These are phyloP conservation scores for Drosophila hawaiiensis DNA, from an alignment of 2,888 invertebrate genomes.

Conservation along the genomic window DNA sequence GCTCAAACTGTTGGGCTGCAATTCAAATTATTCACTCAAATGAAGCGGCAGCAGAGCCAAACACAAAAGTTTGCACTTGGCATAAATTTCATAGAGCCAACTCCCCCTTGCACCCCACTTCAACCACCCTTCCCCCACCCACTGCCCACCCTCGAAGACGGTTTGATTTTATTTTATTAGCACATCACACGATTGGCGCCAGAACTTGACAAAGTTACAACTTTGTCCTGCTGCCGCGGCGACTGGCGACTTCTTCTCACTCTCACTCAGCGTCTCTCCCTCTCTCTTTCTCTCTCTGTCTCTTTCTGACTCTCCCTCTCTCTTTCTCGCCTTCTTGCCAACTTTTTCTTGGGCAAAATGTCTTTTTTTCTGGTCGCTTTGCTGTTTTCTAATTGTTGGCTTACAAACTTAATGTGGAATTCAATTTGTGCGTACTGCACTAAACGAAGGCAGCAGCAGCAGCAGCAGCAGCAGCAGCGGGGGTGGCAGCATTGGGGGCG, in stretches of 20 bases:
- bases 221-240: constrained; percentile 57
- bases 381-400: constrained; percentile 83
- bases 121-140: neutral
- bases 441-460: neutral
- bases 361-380: constrained; percentile 68
- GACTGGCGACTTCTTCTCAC: constrained; percentile 10
- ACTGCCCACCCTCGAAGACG: constrained; percentile 23
- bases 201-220: constrained; percentile 78
- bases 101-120: neutral
- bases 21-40: constrained; percentile 81
- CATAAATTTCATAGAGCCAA: constrained; percentile 62
- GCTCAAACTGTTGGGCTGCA: constrained; percentile 49
- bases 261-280: neutral
- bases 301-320: neutral
- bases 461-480: neutral
- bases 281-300: neutral
- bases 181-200: constrained; percentile 81
- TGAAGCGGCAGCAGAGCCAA: constrained; percentile 63
- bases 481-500: neutral
- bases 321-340: constrained; percentile 13
- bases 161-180: constrained; percentile 77
- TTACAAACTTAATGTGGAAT: constrained; percentile 82
- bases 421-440: constrained; percentile 72
- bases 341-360: constrained; percentile 38
- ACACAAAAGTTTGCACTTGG: constrained; percentile 75